Evolutionary conservation across 1,140 invertebrate species (phyloP), one percentile per base, ranked within the genome.

Genomic region (Ptiloglossa arizonensis): DNA sequence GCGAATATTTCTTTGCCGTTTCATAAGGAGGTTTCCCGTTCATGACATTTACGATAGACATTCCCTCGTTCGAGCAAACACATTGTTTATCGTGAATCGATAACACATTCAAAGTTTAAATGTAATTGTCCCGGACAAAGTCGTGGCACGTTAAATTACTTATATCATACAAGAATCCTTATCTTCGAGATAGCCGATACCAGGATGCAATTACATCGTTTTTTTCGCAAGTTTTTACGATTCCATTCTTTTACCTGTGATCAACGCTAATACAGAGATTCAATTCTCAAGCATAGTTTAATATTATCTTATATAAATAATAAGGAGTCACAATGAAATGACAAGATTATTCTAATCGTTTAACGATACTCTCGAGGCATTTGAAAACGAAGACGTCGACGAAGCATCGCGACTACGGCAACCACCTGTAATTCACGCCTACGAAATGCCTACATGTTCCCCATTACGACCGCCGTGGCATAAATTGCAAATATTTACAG

Each of bases 371-470:
- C n/a, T 27, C 9, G 29, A 27, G 44, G 22, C 27, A 67, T 46
- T 22, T 8, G 38, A 75, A 22, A 60, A 50, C 41, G 68, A 71
- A 76, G 52, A 69, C 41, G 66, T 29, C 24, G 32, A 57, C 48
- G 50, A 13, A 41, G 57, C 52, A 15, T 29, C 44, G 54, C 54
- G 35, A 70, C 63, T 48, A 41, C 48, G 38, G n/a, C 68, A 54
- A 81, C 73, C 82, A 85, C 83, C 82, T 85, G 83, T 75, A 79
- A 85, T 75, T 79, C 79, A 79, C 83, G 74, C 83, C 83, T 63
- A 85, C 74, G 59, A 81, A 81, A 78, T 85, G 54, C 82, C 83
- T 85, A 85, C 82, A 54, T 76, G 54, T 81, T 27, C 52, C 32
- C 73, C 59, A 85, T 77, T 85, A 66, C 48, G 22, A 63, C 19